Evolutionary conservation across 2,113 vertebrate species (phyloP).

Genomic region (Eolophus roseicapilla): DNA sequence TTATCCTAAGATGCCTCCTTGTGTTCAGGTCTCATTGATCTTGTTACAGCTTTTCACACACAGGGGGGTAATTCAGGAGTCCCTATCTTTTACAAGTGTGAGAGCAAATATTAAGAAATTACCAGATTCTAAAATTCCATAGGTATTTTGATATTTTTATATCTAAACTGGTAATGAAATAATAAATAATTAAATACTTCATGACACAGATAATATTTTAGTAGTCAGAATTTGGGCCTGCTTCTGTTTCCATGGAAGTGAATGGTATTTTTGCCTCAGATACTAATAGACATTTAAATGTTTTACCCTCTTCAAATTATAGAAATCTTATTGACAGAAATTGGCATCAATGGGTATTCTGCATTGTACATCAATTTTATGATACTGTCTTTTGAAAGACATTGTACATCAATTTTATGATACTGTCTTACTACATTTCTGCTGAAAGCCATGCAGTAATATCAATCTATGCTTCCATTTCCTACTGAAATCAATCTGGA

Average conservation of each 20-base stretch:
- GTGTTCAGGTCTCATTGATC: slow-evolving; percentile 67
- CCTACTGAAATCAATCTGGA: background rate
- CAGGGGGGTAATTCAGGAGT: background rate
- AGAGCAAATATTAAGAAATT: slow-evolving; percentile 8
- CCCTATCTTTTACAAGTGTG: background rate
- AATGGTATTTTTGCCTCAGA: background rate
- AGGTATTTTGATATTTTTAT: background rate
- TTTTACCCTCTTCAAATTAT: background rate
- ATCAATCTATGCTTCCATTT: background rate
- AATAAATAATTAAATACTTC: background rate
- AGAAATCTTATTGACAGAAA: background rate
- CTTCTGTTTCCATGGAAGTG: slow-evolving; percentile 26
- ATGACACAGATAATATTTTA: background rate
- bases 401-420: background rate
- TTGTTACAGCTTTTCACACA: slow-evolving; percentile 44
- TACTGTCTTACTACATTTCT: background rate
- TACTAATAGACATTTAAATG: background rate
- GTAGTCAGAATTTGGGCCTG: background rate
- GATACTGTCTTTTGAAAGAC: background rate
- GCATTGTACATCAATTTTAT: background rate
- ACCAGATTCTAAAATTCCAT: background rate
- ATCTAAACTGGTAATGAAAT: background rate
- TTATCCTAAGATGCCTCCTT: slow-evolving; percentile 73
- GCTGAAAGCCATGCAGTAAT: background rate
- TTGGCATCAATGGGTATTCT: background rate